Percentiles rank a stretch among this genome's conserved stretches.
Conservation (phyloP, 2,888 invertebrate species). For the Biston stratarius region DNA sequence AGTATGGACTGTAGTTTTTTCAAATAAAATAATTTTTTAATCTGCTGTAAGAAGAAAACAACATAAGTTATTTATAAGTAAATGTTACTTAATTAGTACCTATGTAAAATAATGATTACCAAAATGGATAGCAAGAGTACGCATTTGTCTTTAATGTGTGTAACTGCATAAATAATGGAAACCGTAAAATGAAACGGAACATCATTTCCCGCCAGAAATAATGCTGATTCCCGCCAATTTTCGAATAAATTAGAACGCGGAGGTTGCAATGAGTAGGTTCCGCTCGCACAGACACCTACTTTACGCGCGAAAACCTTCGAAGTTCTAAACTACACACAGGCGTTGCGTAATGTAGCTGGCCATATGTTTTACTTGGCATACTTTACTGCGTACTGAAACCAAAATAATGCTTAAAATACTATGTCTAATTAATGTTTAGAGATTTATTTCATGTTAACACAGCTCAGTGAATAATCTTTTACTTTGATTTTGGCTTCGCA, state of each 20-base stretch:
- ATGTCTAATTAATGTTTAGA: neutral
- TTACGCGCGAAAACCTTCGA: conserved; percentile 35
- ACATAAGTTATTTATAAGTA: no score
- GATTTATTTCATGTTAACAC: neutral
- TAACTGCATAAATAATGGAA: conserved; percentile 47
- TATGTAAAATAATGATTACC: no score
- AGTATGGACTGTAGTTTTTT: no score
- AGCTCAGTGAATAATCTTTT: neutral
- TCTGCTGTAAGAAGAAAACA: no score
- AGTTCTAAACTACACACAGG: neutral
- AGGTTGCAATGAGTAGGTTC: conserved; percentile 57
- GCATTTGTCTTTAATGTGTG: no score
- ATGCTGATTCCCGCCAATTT: conserved; percentile 57
- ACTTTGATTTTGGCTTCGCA: no score
- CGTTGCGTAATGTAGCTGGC: conserved; percentile 7
- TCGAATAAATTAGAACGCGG: conserved; percentile 49
- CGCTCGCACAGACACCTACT: conserved; percentile 31
- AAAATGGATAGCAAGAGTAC: no score
- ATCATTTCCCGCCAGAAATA: conserved; percentile 56
- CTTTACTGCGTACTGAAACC: neutral
- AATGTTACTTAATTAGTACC: no score
- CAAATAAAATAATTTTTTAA: no score
- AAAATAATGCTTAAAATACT: no score
- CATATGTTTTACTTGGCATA: conserved; percentile 7
- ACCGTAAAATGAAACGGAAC: conserved; percentile 65